Conservation (phyloP, 2,797 vertebrate genomes). For the Cryptoprocta ferox region DNA sequence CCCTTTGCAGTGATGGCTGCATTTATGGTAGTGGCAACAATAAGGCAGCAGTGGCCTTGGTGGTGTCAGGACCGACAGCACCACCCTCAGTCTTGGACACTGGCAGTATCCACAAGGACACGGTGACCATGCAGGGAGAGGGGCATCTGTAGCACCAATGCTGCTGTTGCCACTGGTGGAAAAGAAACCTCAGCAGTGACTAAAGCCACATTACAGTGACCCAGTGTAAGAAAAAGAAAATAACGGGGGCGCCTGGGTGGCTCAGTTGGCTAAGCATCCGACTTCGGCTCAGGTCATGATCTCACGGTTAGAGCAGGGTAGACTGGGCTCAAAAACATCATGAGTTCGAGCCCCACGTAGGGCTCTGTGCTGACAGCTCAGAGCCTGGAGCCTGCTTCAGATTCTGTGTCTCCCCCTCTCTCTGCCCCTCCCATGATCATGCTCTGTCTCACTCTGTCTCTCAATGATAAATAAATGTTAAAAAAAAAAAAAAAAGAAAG, state of each 20-base stretch:
- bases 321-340: too few species aligned
- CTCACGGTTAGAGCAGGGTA: too few species aligned
- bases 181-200: not conserved
- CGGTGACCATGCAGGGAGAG: accelerated
- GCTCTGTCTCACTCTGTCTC: too few species aligned
- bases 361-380: too few species aligned
- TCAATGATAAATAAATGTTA: too few species aligned
- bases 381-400: too few species aligned
- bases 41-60: not conserved
- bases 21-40: not conserved
- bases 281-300: too few species aligned
- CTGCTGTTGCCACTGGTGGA: not conserved
- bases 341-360: too few species aligned
- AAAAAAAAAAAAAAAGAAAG: not conserved
- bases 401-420: too few species aligned
- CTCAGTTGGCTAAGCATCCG: too few species aligned
- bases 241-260: too few species aligned
- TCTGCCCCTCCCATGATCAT: too few species aligned
- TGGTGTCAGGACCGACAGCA: not conserved
- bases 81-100: not conserved
- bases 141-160: not conserved
- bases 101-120: not conserved
- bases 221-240: not conserved
- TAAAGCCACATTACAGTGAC: not conserved
- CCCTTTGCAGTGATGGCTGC: not conserved